A percentile compares a stretch with the other conserved stretches of the same genome.
Evolutionary conservation across 2,113 vertebrate genomes (phyloP).

Genomic region (Aviceda subcristata): DNA sequence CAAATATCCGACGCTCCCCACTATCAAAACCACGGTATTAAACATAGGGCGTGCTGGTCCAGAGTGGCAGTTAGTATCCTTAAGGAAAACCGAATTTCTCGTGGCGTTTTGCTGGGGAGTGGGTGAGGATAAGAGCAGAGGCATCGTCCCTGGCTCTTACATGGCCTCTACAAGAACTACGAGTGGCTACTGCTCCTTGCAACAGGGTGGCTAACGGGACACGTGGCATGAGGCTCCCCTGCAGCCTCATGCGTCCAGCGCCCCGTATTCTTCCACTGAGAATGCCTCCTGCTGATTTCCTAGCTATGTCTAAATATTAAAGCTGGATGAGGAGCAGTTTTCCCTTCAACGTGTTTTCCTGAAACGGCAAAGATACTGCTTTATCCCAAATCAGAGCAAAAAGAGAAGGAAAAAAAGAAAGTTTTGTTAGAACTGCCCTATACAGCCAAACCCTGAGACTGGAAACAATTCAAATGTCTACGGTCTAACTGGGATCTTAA

Average conservation of each 20-base stretch:
- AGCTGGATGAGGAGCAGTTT: not conserved
- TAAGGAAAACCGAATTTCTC: accelerated
- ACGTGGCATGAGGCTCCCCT: not conserved
- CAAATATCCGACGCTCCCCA: not conserved
- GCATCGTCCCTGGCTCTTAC: not conserved
- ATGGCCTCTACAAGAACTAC: not conserved
- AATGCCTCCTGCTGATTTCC: not conserved
- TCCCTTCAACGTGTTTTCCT: not conserved
- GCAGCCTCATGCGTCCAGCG: not conserved
- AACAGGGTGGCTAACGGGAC: not conserved
- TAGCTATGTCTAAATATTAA: not conserved
- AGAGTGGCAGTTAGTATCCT: not conserved
- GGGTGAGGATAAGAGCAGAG: not conserved
- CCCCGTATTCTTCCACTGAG: not conserved
- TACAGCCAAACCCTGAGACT: slow-evolving; percentile 30
- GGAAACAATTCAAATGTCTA: slow-evolving; percentile 58
- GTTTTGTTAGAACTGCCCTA: not conserved
- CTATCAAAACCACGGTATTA: not conserved
- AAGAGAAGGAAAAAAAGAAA: not conserved
- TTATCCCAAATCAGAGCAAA: not conserved
- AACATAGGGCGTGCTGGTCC: not conserved
- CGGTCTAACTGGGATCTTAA: slow-evolving; percentile 43
- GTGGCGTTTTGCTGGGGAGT: not conserved
- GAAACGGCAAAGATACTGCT: not conserved
- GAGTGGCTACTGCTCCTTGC: not conserved